Conservation (phyloP, 2,113 vertebrate genomes). For the Caracal caracal region DNA sequence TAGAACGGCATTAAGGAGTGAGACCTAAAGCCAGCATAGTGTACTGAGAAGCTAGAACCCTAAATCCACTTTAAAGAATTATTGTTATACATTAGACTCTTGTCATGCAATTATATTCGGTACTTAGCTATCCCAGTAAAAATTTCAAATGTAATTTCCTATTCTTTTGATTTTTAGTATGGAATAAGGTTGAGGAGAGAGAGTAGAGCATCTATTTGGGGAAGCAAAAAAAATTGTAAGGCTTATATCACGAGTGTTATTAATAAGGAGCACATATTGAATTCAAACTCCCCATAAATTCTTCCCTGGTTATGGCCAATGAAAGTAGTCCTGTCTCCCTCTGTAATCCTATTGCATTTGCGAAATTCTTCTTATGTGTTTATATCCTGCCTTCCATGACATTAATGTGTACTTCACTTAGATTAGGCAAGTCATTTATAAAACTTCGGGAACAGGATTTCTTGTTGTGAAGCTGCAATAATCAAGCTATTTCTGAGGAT, state of each 20-base stretch:
- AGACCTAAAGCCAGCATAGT: background rate
- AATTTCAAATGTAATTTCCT: background rate
- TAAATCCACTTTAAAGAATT: conserved; percentile 6
- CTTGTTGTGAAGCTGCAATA: conserved; percentile 19
- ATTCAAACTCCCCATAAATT: background rate
- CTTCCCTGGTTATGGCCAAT: background rate
- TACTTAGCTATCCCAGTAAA: background rate
- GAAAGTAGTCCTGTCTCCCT: background rate
- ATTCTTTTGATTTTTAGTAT: conserved; percentile 21
- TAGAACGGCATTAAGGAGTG: background rate
- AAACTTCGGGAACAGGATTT: background rate
- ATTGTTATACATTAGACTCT: background rate
- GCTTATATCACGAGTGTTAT: background rate
- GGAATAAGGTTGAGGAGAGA: background rate
- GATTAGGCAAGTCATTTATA: background rate
- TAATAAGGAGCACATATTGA: background rate
- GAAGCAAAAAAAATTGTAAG: background rate
- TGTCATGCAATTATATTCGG: background rate
- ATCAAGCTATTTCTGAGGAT: background rate
- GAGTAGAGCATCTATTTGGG: background rate
- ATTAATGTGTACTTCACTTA: background rate
- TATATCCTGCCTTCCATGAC: background rate
- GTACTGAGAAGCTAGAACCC: background rate
- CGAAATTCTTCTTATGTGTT: background rate
- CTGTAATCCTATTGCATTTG: background rate